Evolutionary conservation across 1,140 invertebrate genomes (phyloP), one percentile per base, ranked within the genome.

Genomic region (Microplitis mediator): DNA sequence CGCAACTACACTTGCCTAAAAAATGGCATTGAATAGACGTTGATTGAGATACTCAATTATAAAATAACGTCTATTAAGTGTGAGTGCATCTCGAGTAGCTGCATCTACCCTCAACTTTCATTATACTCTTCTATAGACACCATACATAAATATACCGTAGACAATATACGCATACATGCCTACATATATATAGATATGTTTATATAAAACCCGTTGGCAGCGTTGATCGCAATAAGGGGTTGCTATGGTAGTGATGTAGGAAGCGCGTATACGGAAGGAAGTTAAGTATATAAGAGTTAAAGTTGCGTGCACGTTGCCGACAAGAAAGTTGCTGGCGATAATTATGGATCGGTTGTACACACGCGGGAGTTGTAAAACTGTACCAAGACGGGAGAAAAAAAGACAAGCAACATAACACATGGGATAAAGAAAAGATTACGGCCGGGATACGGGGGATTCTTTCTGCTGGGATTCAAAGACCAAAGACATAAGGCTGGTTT

Each of bases 301-400:
- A 71, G 50, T 74, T 74, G 71, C 70, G 75, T 62, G 69, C 64
- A 32, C 35, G 66, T 23, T 0, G 16, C 39, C 63, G 54, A 71
- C n/a, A 76, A 79, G 75, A 77, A 78, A 79, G 77, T 78, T 79
- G 71, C 58, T 51, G 69, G 74, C 75, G 73, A 79, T 79, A 78
- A 78, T 79, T 79, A 76, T 76, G 78, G 72, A 75, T 79, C 72
- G 70, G 50, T n/a, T 56, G 35, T 39, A 54, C 36, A 54, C 64
- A 50, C 51, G 34, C 32, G 56, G 23, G 23, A 1, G 23, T 23
- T 23, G 23, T 23, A 23, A 23, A 23, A 23, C 23, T 23, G 23
- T 23, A 23, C 23, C 23, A 23, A 23, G 23, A 23, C 23, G 23
- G 23, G 23, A 23, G 23, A 23, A 60, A 8, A 60, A 60, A 14